A percentile compares a stretch with the other conserved stretches of the same genome.
phyloP scores from a whole-genome alignment of 2,888 invertebrate species.

The Osedax fenrisi region DNA sequence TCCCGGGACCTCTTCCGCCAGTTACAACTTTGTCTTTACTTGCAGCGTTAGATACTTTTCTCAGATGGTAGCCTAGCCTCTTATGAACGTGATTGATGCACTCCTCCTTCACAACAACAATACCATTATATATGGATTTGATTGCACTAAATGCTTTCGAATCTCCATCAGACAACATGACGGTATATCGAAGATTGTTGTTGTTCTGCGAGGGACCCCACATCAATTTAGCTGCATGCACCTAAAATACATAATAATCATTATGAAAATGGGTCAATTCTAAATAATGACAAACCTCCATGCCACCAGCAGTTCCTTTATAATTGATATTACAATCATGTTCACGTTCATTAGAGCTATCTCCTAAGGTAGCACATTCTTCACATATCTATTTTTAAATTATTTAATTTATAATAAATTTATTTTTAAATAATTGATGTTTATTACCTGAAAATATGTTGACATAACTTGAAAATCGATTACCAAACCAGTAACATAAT shows the following conservation, averaged over 20 bases:
- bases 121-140: no score
- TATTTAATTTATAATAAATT: no score
- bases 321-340: not conserved
- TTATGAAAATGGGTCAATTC: no score
- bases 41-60: not conserved
- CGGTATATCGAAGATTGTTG: not conserved
- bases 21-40: not conserved
- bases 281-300: no score
- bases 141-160: not conserved
- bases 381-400: no score
- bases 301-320: not conserved
- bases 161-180: not conserved
- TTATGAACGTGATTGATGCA: not conserved
- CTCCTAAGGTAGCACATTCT: no score
- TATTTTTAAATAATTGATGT: no score
- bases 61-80: not conserved
- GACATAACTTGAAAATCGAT: no score
- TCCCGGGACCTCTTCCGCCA: not conserved
- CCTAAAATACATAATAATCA: no score
- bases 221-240: not conserved
- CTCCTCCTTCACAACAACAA: not conserved
- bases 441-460: no score
- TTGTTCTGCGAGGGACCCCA: not conserved
- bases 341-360: no score
- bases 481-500: no score